Conservation (phyloP, 2,797 vertebrate genomes). For the Vultur gryphus region DNA sequence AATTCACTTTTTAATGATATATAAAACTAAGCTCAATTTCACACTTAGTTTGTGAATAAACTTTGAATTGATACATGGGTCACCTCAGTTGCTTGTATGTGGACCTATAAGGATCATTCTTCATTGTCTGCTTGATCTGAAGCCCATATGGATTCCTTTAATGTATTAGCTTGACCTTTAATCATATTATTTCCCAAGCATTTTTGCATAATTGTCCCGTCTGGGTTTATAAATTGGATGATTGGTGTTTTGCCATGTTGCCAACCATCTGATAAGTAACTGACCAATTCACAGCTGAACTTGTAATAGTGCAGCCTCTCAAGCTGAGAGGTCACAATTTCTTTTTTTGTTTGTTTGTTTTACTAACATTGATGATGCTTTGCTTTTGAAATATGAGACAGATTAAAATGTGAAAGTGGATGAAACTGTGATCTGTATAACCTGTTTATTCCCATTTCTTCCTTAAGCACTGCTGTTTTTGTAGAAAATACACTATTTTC, state of each 20-base stretch:
- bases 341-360: neutral
- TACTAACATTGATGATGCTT: neutral
- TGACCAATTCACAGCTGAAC: neutral
- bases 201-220: neutral
- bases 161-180: neutral
- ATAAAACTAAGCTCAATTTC: neutral
- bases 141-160: neutral
- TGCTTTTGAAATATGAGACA: neutral
- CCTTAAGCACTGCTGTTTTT: neutral
- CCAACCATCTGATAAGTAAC: neutral
- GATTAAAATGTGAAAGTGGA: neutral
- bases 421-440: neutral
- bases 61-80: neutral
- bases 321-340: neutral
- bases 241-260: neutral
- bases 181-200: neutral
- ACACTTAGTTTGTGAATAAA: neutral
- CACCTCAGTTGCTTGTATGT: neutral
- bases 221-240: neutral
- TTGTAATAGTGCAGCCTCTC: neutral
- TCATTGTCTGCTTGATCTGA: neutral
- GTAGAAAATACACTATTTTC: neutral
- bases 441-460: neutral
- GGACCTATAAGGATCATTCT: neutral
- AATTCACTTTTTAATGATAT: neutral